Evolutionary conservation across 2,113 vertebrate genomes (phyloP).

Genomic region (Chroicocephalus ridibundus): DNA sequence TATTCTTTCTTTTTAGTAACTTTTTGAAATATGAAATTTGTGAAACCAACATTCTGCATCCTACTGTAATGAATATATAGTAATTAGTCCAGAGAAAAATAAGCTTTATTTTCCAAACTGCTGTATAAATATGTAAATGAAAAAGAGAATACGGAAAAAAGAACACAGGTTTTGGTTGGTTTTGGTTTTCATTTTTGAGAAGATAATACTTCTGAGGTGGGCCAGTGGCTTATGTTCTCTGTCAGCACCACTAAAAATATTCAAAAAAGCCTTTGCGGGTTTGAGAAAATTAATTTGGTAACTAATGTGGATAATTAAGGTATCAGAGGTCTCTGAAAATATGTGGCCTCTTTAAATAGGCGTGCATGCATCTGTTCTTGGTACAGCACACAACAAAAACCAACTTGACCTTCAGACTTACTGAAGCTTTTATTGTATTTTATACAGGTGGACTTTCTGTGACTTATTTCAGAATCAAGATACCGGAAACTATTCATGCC

Average conservation of each 20-base stretch:
- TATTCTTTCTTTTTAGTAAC: not conserved
- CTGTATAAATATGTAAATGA: not conserved
- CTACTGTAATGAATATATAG: not conserved
- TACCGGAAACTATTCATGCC: constrained; percentile 38
- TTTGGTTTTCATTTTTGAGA: not conserved
- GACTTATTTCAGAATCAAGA: constrained; percentile 62
- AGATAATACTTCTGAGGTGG: not conserved
- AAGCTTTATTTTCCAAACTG: not conserved
- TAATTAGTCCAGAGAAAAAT: not conserved
- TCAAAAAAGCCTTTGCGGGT: not conserved
- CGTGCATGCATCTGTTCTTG: not conserved
- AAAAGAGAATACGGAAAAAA: not conserved
- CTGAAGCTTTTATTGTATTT: not conserved
- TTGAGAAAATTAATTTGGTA: not conserved
- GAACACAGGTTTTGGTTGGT: fast-evolving
- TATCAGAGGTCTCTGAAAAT: not conserved
- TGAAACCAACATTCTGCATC: not conserved
- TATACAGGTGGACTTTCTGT: constrained; percentile 80
- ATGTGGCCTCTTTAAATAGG: fast-evolving
- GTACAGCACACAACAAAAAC: not conserved
- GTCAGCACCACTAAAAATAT: not conserved
- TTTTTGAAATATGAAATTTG: not conserved
- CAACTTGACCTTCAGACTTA: not conserved
- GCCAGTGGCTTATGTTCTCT: not conserved
- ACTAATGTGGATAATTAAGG: not conserved